A percentile compares a stretch with the other conserved stretches of the same genome.
phyloP scores from a whole-genome alignment of 2,797 vertebrate species.

The Coilia nasus region DNA sequence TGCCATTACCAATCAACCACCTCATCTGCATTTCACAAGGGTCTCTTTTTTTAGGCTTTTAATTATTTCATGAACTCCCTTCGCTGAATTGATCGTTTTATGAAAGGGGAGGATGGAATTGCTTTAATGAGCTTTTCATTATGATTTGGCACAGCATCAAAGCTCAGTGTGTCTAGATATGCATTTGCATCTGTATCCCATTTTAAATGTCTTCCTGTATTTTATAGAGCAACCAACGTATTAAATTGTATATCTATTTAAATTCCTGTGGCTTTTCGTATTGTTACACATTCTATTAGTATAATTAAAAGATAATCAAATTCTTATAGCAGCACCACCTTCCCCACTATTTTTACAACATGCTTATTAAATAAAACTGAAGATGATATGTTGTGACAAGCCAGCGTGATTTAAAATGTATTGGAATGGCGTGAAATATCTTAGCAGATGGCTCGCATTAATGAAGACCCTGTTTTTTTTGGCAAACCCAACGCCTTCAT shows the following conservation, averaged over 20 bases:
- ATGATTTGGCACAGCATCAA: neutral
- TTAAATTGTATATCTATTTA: conserved; percentile 2
- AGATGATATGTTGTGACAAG: neutral
- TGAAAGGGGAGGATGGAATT: conserved; percentile 8
- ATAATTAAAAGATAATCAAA: neutral
- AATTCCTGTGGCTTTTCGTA: neutral
- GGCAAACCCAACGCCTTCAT: neutral
- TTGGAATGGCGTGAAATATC: neutral
- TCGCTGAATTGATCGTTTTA: neutral
- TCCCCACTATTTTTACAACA: neutral
- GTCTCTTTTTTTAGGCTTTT: neutral
- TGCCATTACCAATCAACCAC: neutral
- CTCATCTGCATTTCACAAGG: conserved; percentile 7
- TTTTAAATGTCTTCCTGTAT: neutral
- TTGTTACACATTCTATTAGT: neutral
- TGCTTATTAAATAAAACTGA: neutral
- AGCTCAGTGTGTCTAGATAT: neutral
- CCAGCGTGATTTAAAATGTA: neutral
- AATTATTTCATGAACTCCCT: neutral
- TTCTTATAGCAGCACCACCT: neutral
- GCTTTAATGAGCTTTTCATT: neutral
- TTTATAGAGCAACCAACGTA: neutral
- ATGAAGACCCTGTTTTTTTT: conserved; percentile 8
- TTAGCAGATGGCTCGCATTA: conserved; percentile 3
- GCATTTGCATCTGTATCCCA: neutral